Conservation (phyloP, 2,888 invertebrate genomes). For the Eristalinus aeneus region DNA sequence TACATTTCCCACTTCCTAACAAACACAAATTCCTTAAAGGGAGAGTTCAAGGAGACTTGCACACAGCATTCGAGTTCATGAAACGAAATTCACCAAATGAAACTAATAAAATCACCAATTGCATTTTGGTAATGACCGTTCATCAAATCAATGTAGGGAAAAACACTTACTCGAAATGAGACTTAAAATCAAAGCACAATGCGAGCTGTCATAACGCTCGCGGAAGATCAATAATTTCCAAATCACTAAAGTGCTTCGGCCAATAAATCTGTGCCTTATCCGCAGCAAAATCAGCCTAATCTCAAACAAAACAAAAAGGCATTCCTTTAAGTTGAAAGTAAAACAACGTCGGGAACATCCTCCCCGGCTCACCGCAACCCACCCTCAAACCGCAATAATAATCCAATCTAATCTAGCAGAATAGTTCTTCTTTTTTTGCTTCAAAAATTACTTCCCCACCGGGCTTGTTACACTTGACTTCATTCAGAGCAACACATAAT, state of each 20-base stretch:
- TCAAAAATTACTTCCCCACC: conserved; percentile 33
- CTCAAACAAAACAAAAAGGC: conserved; percentile 27
- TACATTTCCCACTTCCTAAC: too few species aligned
- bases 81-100: background rate
- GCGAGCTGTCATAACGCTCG: background rate
- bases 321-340: conserved; percentile 18
- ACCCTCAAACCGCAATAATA: background rate
- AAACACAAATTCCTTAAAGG: background rate
- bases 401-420: conserved; percentile 33
- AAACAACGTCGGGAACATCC: conserved; percentile 13
- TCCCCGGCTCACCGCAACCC: background rate
- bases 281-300: conserved; percentile 37
- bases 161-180: background rate
- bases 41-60: too few species aligned
- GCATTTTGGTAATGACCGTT: too few species aligned
- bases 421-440: background rate
- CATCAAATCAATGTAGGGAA: background rate
- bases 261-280: conserved; percentile 38
- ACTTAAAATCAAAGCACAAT: background rate
- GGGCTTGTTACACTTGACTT: conserved; percentile 39
- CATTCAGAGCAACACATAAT: conserved; percentile 33
- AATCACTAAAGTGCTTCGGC: background rate
- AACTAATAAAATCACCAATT: background rate
- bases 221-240: background rate
- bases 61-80: too few species aligned